Base-by-base conservation (phyloP, 2,113 vertebrate genomes). In the Hippocampus barbouri region DNA sequence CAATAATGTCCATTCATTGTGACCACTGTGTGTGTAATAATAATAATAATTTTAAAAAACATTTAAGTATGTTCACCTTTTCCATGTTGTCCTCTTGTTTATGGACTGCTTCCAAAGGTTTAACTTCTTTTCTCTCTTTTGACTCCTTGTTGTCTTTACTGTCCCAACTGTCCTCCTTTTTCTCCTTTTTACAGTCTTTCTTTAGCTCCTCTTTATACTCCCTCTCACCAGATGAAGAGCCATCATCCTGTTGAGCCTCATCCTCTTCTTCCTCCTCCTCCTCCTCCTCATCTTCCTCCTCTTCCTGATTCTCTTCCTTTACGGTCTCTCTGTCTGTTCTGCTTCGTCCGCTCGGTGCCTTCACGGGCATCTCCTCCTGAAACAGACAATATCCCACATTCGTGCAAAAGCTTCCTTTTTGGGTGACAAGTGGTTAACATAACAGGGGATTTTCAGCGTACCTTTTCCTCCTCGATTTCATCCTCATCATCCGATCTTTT, bases 401-500 rank as follows among this genome's bases (percentile, higher is more conserved):
- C 40, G 11, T 21, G 11, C 11, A 41, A 63, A 43, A 38, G 5
- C 18, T 1, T 38, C 0, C 34, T 5, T 59, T 23, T 3, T 20
- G 65, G 23, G 7, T 30, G n/a, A 62, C 5, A 56, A 21, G 2
- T 11, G 38, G 8, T 8, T n/a, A 70, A 57, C 25, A 54, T 1
- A 27, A 3, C 2, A 1, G 27, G 30, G 0, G 1, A 0, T 14
- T 16, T 6, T 14, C 21, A 69, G 51, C 11, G 4, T 81, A 90
- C 88, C 91, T 92, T 92, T 53, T 91, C 90, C 16, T 90, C 88
- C 51, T 92, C 91, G 1, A 79, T 45, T 0, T 97, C 95, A 0
- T 94, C 93, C 18, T 95, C 95, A 9, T 97, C 96, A 25, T 97
- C 96, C 11, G 97, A 96, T 72, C 89, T 89, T 83, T 96, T 97